These are phyloP conservation scores for Ceratina japonica DNA, from an alignment of 1,140 invertebrate genomes.

Conservation along the genomic window DNA sequence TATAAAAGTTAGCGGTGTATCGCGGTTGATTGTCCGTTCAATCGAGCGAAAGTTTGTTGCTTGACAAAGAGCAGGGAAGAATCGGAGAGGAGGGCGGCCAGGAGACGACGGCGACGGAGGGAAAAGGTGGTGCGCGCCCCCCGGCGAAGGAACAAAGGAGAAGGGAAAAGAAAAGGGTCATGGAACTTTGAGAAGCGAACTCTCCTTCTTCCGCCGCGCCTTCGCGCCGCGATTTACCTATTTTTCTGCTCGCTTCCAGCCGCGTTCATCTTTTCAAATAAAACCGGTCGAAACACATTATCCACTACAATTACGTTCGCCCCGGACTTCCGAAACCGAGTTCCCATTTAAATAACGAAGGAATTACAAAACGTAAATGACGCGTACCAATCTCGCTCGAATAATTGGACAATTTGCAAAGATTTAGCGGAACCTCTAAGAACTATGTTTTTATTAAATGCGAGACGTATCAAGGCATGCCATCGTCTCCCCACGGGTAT, in stretches of 20 bases:
- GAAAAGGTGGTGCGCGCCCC: not conserved
- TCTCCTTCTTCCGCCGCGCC: not conserved
- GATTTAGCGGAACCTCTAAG: too few relatives aligned
- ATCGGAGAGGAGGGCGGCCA: not conserved
- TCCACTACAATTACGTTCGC: not conserved
- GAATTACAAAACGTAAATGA: too few relatives aligned
- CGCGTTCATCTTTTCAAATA: not conserved
- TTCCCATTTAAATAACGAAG: too few relatives aligned
- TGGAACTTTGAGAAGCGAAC: slow-evolving; percentile 15
- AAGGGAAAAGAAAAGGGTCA: slow-evolving; percentile 12
- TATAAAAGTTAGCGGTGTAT: slow-evolving; percentile 56
- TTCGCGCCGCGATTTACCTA: slow-evolving; percentile 16
- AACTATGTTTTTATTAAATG: too few relatives aligned
- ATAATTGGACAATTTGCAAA: too few relatives aligned
- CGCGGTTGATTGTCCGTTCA: slow-evolving; percentile 46
- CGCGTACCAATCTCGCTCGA: too few relatives aligned
- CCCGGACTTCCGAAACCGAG: too few relatives aligned
- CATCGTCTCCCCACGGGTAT: not conserved
- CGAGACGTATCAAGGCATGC: too few relatives aligned
- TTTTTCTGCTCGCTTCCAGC: not conserved
- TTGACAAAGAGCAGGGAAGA: slow-evolving; percentile 33
- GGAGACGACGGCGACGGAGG: not conserved
- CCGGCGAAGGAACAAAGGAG: too few relatives aligned
- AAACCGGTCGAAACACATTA: slow-evolving; percentile 22
- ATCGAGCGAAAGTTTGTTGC: slow-evolving; percentile 55